Evolutionary conservation across 1,140 invertebrate genomes (phyloP), one percentile per base, ranked within the genome.

Genomic region (Zaprionus camerounensis): DNA sequence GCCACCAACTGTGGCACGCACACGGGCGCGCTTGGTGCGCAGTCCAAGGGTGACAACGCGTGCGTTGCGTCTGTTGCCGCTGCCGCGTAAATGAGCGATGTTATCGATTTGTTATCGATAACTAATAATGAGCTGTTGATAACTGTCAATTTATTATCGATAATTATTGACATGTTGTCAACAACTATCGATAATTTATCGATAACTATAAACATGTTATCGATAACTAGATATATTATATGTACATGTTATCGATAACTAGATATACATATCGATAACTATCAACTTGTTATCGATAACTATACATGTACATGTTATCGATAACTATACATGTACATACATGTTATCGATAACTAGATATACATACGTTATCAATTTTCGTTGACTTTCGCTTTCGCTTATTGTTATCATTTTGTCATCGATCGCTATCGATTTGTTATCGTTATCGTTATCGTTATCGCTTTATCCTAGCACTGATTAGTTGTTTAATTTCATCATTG

Each of bases 381-480:
- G 15, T n/a, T n/a, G 6, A 11, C 34, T 12, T 6, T 9, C 46
- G 4, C 2, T 13, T 41, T 13, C 7, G 11, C 3, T 24, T 12
- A 44, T 20, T 49, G 46, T 51, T 51, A 24, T 24, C 12, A 12
- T 9, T 46, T 3, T 51, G 11, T 24, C 28, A 34, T 11, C 11
- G 22, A n/a, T 15, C 28, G 24, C 38, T 26, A 28, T 3, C 26
- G 31, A 38, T 12, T 17, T 13, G 20, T 20, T 20, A 24, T 24
- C 24, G n/a, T 49, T 49, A 51, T 51, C 34, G 38, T 9, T 46
- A 46, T 46, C 7, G n/a, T 46, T 46, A 51, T 51, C 34, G 38
- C 55, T 11, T 34, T 13, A 59, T 64, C 68, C 73, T 61, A 87
- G 88, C 77, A 91, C 90, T 91, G 90, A 91, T 91, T 91, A 91